Evolutionary conservation across 2,113 vertebrate genomes (phyloP).

Genomic region (Muscicapa adusta): DNA sequence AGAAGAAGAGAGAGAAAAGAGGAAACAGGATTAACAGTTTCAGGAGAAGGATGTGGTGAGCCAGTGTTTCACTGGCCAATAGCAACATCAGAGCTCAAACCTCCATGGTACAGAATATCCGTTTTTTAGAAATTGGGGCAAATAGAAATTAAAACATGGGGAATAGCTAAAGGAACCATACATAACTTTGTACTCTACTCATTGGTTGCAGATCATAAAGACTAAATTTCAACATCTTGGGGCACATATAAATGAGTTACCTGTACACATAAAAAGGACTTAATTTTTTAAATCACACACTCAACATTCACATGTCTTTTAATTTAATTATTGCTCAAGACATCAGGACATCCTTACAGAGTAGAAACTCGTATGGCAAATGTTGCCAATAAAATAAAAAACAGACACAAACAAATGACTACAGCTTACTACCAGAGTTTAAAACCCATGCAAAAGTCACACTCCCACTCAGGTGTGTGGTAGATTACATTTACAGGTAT

Average conservation of each 20-base stretch:
- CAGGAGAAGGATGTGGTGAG: not conserved
- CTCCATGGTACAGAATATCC: not conserved
- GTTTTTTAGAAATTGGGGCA: not conserved
- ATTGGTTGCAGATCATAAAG: not conserved
- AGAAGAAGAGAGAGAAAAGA: not conserved
- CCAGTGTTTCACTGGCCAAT: not conserved
- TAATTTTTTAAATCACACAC: not conserved
- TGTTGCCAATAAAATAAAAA: not conserved
- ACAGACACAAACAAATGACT: not conserved
- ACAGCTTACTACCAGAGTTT: not conserved
- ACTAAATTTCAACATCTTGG: not conserved
- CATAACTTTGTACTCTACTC: not conserved
- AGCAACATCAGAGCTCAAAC: not conserved
- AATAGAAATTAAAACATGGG: not conserved
- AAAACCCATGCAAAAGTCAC: constrained; percentile 1
- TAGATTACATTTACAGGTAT: not conserved
- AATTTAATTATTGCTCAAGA: not conserved
- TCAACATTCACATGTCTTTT: not conserved
- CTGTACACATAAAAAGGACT: not conserved
- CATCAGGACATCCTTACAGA: not conserved
- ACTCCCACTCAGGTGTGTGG: not conserved
- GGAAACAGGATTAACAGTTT: not conserved
- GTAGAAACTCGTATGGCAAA: not conserved
- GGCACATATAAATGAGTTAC: not conserved
- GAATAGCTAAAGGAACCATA: not conserved